Evolutionary conservation across 2,797 vertebrate species (phyloP), one percentile per base, ranked within the genome.

Genomic region (Pangasius mekongensis): DNA sequence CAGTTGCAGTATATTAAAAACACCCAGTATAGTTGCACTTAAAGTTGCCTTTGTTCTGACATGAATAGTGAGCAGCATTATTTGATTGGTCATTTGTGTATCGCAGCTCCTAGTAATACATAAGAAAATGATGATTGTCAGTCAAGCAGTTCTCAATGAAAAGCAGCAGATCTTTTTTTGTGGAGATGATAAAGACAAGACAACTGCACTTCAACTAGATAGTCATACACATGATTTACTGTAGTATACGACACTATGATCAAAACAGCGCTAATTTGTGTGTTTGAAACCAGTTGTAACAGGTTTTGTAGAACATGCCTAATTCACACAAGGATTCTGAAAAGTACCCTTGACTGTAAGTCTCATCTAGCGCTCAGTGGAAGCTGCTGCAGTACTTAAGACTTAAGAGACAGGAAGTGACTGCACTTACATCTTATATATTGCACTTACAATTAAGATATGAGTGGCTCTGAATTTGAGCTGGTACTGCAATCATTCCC

Each of bases 231-330:
- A 80, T 56, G 56, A 56, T 80, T 64, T 39, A 58, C 36, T 71
- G 33, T 56, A 43, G 54, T 33, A 27, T 20, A 76, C 16, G 43
- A 76, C 24, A 27, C 71, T 27, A 47, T n/a, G 49, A 49, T 49
- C 24, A 87, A 52, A 73, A 47, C 36, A 24, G 39, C 4, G 30
- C 43, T 66, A 27, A 60, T 60, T 9, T 60, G 36, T 58, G 52
- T 49, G 39, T 83, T 47, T 82, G n/a, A 62, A 22, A 83, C 81
- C 80, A 74, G 5, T 36, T 67, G 81, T 87, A 76, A 84, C 58
- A 84, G 82, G 60, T 56, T 58, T 30, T 67, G 16, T 47, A 49
- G 14, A 81, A 81, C 43, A 86, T 58, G 74, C n/a, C 14, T 77
- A 54, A 82, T 30, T 36, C 30, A 58, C 9, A 36, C 5, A 56